These are phyloP conservation scores for Potamilus streckersoni DNA, from an alignment of 1,140 invertebrate species.

Conservation along the genomic window DNA sequence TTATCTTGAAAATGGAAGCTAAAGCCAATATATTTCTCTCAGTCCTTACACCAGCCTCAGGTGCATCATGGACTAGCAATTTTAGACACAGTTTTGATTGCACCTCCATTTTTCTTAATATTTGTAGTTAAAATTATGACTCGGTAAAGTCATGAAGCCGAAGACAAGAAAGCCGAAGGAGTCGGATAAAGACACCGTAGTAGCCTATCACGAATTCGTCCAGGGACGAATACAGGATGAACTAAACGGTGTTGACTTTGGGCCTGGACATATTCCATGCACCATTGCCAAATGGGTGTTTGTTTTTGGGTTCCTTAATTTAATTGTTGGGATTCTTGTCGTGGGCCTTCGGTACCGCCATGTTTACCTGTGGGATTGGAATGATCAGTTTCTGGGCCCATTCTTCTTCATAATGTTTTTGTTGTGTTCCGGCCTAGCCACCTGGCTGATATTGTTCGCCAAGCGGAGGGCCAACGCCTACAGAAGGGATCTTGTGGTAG, in stretches of 20 bases:
- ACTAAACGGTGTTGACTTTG: slow-evolving; percentile 52
- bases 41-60: too few relatives aligned
- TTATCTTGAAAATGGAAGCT: too few relatives aligned
- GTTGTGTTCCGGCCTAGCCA: slow-evolving; percentile 40
- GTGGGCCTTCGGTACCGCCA: slow-evolving; percentile 52
- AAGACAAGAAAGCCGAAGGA: slow-evolving; percentile 27
- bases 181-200: slow-evolving; percentile 59
- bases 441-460: slow-evolving; percentile 45
- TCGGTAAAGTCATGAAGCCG: slow-evolving; percentile 18
- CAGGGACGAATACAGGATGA: slow-evolving; percentile 52
- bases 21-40: too few relatives aligned
- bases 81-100: too few relatives aligned
- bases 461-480: slow-evolving; percentile 53
- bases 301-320: slow-evolving; percentile 35
- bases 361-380: slow-evolving; percentile 58
- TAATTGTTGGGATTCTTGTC: slow-evolving; percentile 51
- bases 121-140: too few relatives aligned
- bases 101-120: too few relatives aligned
- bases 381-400: slow-evolving; percentile 57
- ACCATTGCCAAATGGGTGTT: slow-evolving; percentile 33
- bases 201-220: slow-evolving; percentile 57
- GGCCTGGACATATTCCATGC: slow-evolving; percentile 45
- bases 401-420: slow-evolving; percentile 57
- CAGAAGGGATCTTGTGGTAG: slow-evolving; percentile 53
- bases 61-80: too few relatives aligned